Base-by-base conservation (phyloP, 37 sponge, comb jelly and placozoan genomes). In the Aplysina aerophoba region DNA sequence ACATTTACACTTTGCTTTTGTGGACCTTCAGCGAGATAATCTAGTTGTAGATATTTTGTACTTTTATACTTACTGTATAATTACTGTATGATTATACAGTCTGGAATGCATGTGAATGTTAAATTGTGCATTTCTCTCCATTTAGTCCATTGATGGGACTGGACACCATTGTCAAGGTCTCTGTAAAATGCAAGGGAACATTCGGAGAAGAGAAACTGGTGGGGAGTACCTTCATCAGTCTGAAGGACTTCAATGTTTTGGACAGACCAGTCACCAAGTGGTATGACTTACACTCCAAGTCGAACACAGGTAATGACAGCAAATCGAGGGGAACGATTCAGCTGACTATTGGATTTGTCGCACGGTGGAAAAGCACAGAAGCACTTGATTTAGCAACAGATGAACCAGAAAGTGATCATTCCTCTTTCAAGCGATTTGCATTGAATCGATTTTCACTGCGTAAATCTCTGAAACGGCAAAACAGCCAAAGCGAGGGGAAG, bases 111-210 rank as follows among this genome's bases (percentile, higher is more conserved):
- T 44, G 8, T 44, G 3, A 44, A 11, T 44, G 6, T 44, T 44
- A 44, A n/a, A n/a, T n/a, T n/a, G 6, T 44, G 8, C 8, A 44
- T 44, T 44, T 8, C 50, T 8, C 8, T 11, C 8, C 8, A 8
- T 44, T 44, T 33, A 71, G 73, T 14, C 73, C 73, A 31, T 37
- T 71, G 11, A 20, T 36, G 30, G 73, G 73, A 20, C 37, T 71
- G 37, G 73, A 71, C 37, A 71, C 73, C 6, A 33, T 71, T 19
- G 37, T 71, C 5, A 71, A 71, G 30, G 73, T 71, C 36, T 71
- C 73, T 37, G 20, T 71, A 25, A 71, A 71, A 12, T 71, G 73
- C 28, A 71, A 71, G 30, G 73, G 73, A 35, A 71, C n/a, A 35
- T 21, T 71, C 21, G 31, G 35, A 5, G 73, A 71, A 5, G 73